A percentile compares a stretch with the other conserved stretches of the same genome.
phyloP scores from a whole-genome alignment of 2,113 vertebrate species.

The Uropsilus gracilis region DNA sequence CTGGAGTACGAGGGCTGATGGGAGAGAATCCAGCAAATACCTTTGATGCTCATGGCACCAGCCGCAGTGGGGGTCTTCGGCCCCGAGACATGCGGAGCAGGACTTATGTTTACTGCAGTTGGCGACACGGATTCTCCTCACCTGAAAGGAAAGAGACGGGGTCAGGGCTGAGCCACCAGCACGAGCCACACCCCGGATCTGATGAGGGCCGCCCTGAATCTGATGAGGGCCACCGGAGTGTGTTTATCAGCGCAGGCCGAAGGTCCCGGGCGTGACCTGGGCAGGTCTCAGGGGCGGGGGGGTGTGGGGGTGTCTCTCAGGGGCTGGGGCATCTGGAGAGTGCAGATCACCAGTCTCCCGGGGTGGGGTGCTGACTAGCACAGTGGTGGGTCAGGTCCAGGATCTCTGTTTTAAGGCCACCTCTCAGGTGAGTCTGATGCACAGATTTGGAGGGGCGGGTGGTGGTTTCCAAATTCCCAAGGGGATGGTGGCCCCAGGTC shows the following conservation, averaged over 20 bases:
- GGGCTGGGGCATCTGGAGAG: too few species aligned
- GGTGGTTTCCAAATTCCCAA: not conserved
- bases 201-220: not conserved
- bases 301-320: too few species aligned
- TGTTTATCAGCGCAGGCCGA: slow-evolving; percentile 33
- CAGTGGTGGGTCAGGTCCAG: not conserved
- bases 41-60: slow-evolving; percentile 90
- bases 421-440: not conserved
- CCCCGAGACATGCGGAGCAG: slow-evolving; percentile 87
- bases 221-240: not conserved
- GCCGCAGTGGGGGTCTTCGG: slow-evolving; percentile 93
- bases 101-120: slow-evolving; percentile 85
- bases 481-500: not conserved
- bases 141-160: slow-evolving; percentile 84
- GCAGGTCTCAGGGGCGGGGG: too few species aligned
- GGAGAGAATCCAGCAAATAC: slow-evolving; percentile 79
- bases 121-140: slow-evolving; percentile 89
- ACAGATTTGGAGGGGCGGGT: not conserved
- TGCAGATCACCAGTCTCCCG: not conserved
- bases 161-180: slow-evolving; percentile 12
- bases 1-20: not conserved
- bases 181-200: not conserved
- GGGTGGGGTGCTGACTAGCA: accelerated
- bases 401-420: not conserved
- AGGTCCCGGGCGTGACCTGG: not conserved